Base-by-base conservation (phyloP, 30 jellyfish, hydroid and myxozoan species). In the Hydractinia echinata region DNA sequence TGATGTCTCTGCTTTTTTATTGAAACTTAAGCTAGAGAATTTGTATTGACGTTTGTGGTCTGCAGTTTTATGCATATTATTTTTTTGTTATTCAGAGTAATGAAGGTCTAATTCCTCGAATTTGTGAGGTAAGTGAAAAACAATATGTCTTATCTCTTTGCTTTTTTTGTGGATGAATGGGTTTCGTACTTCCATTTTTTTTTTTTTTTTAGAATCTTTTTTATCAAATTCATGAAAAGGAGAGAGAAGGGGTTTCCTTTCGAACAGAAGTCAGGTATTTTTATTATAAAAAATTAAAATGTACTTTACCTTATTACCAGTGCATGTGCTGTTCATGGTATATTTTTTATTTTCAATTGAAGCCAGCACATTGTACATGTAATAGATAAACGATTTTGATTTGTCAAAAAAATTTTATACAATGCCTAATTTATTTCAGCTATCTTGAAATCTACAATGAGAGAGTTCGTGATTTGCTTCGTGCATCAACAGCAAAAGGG, bases 241-340 rank as follows among this genome's bases (percentile, higher is more conserved):
- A 85, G 72, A 87, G 86, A 53, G 98, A 87, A 60, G 98, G 98
- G 18, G 82, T 87, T 55, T 92, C 98, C 14, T 92, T 92, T 76
- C 68, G 98, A 53, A 83, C 98, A 4, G 98, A 92, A 92, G 98
- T 91, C 55, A 91, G 97, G 97, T 86, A 90, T 13, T 44, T 30
- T 21, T 6, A 4, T 49, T 72, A 6, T 8, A n/a, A 8, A 5
- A 16, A 19, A 5, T 72, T 2, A 0, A 0, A 30, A 30, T 30
- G 44, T 30, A 30, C 44, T 30, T 30, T 30, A 30, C 44, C 44
- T 30, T 30, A 30, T 30, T 30, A 30, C 44, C 44, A 30, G 44
- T 30, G 44, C 44, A 30, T 30, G 44, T 30, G 44, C 44, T 30
- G 44, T 30, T 30, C 2, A 30, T 30, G 44, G 44, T 30, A 30